Conservation (phyloP, 2,797 vertebrate genomes). For the Pseudomugil tenellus region DNA sequence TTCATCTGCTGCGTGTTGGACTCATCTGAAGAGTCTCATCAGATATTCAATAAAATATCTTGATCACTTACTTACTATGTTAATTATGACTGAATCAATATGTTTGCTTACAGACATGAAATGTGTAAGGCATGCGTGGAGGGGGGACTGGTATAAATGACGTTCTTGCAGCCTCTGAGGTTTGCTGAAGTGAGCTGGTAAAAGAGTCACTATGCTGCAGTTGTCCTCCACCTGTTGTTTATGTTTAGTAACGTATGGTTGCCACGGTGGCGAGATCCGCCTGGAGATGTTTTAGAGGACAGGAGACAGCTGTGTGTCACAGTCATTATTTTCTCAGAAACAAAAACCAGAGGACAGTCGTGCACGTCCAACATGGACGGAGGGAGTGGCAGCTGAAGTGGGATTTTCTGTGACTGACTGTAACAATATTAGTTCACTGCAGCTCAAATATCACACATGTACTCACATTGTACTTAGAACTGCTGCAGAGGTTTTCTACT, state of each 20-base stretch:
- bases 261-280: conserved; percentile 62
- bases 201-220: conserved; percentile 37
- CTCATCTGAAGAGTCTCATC: too few relatives aligned
- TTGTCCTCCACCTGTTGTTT: conserved; percentile 69
- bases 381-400: background rate
- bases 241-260: conserved; percentile 73
- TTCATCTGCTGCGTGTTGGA: too few relatives aligned
- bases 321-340: background rate
- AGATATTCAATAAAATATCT: too few relatives aligned
- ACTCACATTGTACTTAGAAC: background rate
- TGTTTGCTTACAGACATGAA: too few relatives aligned
- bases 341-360: too few relatives aligned
- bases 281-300: conserved; percentile 51
- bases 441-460: background rate
- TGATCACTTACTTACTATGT: too few relatives aligned
- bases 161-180: too few relatives aligned
- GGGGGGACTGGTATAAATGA: background rate
- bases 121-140: too few relatives aligned
- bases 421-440: background rate
- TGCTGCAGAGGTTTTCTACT: background rate
- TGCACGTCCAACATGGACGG: background rate
- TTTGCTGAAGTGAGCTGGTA: too few relatives aligned
- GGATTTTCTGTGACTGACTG: background rate
- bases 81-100: too few relatives aligned
- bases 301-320: conserved; percentile 45